Evolutionary conservation across 2,113 vertebrate genomes (phyloP).

Genomic region (Empidonax alnorum): DNA sequence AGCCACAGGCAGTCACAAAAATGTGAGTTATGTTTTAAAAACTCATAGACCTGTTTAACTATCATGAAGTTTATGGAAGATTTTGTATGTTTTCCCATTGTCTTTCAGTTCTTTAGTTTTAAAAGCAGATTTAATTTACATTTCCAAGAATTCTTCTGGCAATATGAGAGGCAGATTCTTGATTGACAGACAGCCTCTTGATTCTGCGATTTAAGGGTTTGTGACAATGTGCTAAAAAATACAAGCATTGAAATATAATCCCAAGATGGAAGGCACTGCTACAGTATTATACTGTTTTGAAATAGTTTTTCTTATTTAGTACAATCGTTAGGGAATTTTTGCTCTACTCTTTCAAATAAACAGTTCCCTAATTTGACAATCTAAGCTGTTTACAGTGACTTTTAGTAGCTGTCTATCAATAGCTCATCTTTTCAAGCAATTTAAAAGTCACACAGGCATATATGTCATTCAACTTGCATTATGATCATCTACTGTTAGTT

Average conservation of each 20-base stretch:
- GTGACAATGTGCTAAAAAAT: not conserved
- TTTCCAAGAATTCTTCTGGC: not conserved
- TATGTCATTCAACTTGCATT: slow-evolving; percentile 70
- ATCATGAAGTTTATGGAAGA: not conserved
- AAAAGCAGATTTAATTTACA: not conserved
- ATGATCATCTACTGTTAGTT: slow-evolving; percentile 51
- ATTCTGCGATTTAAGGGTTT: not conserved
- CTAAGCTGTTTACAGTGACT: slow-evolving; percentile 30
- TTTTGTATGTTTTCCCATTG: not conserved
- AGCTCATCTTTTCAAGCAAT: slow-evolving; percentile 41
- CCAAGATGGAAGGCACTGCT: slow-evolving; percentile 4
- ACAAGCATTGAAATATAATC: slow-evolving; percentile 14
- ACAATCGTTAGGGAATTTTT: slow-evolving; percentile 38
- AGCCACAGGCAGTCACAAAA: not conserved
- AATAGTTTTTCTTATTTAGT: slow-evolving; percentile 26
- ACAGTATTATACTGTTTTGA: not conserved
- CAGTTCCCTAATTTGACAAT: slow-evolving; percentile 21
- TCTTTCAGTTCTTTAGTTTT: not conserved
- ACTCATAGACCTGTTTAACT: not conserved
- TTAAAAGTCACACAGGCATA: slow-evolving; percentile 62
- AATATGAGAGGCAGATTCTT: not conserved
- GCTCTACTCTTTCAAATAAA: slow-evolving; percentile 16
- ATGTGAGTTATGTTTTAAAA: not conserved
- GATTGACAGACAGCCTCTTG: not conserved
- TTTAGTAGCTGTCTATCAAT: slow-evolving; percentile 51